Percentiles rank a stretch among this genome's conserved stretches.
Evolutionary conservation across 1,140 invertebrate genomes (phyloP).

Genomic region (Diorhabda sublineata): DNA sequence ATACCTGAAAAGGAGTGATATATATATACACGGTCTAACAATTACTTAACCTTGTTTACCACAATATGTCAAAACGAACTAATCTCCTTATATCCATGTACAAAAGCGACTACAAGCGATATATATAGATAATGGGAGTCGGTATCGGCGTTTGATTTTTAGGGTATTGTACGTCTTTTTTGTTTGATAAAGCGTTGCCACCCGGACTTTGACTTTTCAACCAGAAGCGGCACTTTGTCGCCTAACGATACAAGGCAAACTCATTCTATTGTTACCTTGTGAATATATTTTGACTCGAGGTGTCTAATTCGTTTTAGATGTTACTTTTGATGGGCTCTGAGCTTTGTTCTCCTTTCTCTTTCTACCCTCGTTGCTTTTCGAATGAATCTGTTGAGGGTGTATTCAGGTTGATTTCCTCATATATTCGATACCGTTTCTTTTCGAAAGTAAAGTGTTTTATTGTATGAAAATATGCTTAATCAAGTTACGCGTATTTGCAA

Average conservation of each 20-base stretch:
- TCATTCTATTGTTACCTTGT: constrained; percentile 11
- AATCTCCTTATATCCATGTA: constrained; percentile 38
- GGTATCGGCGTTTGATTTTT: constrained; percentile 1
- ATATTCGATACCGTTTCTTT: too few species aligned
- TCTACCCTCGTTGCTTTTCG: too few species aligned
- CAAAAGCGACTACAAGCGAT: constrained; percentile 1
- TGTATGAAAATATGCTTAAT: too few species aligned
- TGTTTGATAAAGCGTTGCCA: constrained; percentile 11
- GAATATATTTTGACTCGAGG: constrained; percentile 17
- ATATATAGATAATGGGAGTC: not conserved
- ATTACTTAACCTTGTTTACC: constrained; percentile 45
- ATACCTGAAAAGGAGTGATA: constrained; percentile 2
- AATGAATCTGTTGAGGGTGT: too few species aligned
- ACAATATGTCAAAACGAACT: constrained; percentile 45
- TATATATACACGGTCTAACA: constrained; percentile 37
- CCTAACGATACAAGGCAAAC: constrained; percentile 10
- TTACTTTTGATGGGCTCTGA: not conserved
- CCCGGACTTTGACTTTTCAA: constrained; percentile 15
- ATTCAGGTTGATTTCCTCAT: too few species aligned
- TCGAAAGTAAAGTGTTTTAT: too few species aligned
- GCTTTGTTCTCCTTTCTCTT: not conserved
- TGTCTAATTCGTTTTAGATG: constrained; percentile 15
- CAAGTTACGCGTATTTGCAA: too few species aligned
- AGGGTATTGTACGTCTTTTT: constrained; percentile 6
- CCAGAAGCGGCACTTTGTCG: constrained; percentile 12